Evolutionary conservation across 2,888 invertebrate genomes (phyloP), one percentile per base, ranked within the genome.

Genomic region (Cephus pygmeus): DNA sequence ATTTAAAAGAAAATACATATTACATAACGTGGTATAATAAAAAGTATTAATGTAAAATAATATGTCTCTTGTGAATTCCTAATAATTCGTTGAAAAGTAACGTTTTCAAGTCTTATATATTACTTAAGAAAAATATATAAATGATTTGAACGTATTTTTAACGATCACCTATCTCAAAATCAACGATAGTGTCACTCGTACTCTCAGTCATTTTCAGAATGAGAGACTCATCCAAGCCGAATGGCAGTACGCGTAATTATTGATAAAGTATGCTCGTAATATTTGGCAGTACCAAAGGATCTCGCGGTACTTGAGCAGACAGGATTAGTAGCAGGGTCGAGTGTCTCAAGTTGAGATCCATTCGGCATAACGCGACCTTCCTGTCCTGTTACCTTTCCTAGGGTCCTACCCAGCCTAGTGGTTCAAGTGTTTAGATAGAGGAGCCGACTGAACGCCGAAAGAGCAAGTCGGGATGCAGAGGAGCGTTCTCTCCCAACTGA

Each of bases 401-500:
- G 56, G 56, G 56, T 56, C 56, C 56, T 56, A 56, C 56, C 56
- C 23, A 23, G 9, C 56, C 23, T 1, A 56, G 56, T 56, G 76
- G 76, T 40, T 76, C 40, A 71, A 76, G 76, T 35, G 34, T 76
- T 71, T 69, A 36, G 69, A 71, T 56, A 56, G 56, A 56, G 23
- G 56, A 56, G 56, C 56, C 56, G 36, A 71, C 33, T 35, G 15
- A 76, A 76, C 76, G 71, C 36, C 56, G 56, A 56, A 56, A 77
- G 79, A 76, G 75, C 73, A 69, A 34, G 56, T 23, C 76, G 75
- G 79, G 75, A 79, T 76, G 78, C 56, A 79, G 78, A 83, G 83
- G 80, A 79, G 83, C 77, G 75, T 83, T 80, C 83, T 78, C 78
- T 78, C 83, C 80, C 84, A 3, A 71, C 34, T 56, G 56, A 80